Evolutionary conservation across 2,113 vertebrate genomes (phyloP).

Genomic region (Melanerpes formicivorus): DNA sequence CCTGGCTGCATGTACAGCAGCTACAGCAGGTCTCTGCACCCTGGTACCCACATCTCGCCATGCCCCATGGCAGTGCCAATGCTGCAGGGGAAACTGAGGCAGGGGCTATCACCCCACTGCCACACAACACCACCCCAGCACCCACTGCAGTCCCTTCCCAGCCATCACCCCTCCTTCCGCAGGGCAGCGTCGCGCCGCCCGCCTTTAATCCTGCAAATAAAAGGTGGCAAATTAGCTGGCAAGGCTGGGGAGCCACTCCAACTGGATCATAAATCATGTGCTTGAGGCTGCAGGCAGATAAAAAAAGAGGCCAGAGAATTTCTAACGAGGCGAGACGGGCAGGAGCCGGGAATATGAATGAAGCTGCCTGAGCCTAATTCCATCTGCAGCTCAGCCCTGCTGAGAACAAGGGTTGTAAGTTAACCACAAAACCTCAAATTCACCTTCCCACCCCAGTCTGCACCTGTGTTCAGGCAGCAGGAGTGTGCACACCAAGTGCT

Average conservation of each 20-base stretch:
- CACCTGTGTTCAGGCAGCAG: not conserved
- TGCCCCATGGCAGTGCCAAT: accelerated
- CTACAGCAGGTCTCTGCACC: not conserved
- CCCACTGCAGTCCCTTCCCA: not conserved
- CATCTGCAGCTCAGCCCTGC: not conserved
- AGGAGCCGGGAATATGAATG: conserved; percentile 32
- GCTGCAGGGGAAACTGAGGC: not conserved
- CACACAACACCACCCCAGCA: not conserved
- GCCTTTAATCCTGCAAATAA: not conserved
- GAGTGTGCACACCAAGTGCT: accelerated
- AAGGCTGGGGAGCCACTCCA: not conserved
- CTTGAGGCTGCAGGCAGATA: not conserved
- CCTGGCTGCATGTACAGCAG: not conserved
- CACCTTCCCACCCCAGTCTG: not conserved
- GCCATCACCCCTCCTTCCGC: not conserved
- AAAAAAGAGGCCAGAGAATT: not conserved
- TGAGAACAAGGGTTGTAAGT: not conserved
- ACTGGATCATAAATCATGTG: not conserved
- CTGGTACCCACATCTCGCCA: accelerated
- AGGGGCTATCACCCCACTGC: not conserved
- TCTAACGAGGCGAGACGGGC: conserved; percentile 19
- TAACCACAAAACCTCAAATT: not conserved
- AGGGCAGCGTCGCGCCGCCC: accelerated
- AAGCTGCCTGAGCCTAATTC: not conserved
- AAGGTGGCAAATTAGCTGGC: not conserved